Evolutionary conservation across 2,113 vertebrate species (phyloP), one percentile per base, ranked within the genome.

Genomic region (Picathartes gymnocephalus): DNA sequence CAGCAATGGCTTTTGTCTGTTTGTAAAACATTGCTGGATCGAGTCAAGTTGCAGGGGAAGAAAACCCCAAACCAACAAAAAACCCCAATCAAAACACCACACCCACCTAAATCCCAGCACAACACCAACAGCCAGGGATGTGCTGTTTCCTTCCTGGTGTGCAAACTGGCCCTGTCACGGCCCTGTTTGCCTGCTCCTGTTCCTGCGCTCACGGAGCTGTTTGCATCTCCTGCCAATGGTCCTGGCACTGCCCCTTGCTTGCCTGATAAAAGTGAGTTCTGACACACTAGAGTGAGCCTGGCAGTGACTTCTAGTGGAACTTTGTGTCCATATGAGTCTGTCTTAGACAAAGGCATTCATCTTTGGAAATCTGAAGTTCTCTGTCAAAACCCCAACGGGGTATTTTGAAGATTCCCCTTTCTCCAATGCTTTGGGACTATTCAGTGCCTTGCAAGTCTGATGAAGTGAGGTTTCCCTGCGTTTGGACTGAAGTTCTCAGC

Each of bases 21-120:
- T 45, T 56, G 30, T 24, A 21, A 66, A 65, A 35, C 15, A 48
- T 6, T 6, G 2, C 10, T 35, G 35, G 35, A 2, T 40, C 0
- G 1, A 11, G 24, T 31, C 31, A 50, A 42, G 13, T 3, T 57
- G 25, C 1, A 17, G 2, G 30, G 44, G 8, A 2, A 25, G 47
- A 65, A 84, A 45, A 6, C 0, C 25, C 15, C 23, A 73, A 47
- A 40, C 30, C 12, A 56, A 24, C 30, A n/a, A 30, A 56, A 74
- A 40, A 1, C 7, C 8, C n/a, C 35, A 50, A 11, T 6, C 6
- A 14, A 57, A 76, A 31, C 35, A 31, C 13, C 25, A 25, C 42
- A 42, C 16, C 9, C 20, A 31, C 20, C 13, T 25, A 42, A 76
- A 16, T 13, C 7, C 11, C 1, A 5, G 13, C 5, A 5, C 13